Percentiles rank a stretch among this genome's conserved stretches.
These are phyloP conservation scores for Coregonus clupeaformis DNA, from an alignment of 2,113 vertebrate species.

Conservation along the genomic window DNA sequence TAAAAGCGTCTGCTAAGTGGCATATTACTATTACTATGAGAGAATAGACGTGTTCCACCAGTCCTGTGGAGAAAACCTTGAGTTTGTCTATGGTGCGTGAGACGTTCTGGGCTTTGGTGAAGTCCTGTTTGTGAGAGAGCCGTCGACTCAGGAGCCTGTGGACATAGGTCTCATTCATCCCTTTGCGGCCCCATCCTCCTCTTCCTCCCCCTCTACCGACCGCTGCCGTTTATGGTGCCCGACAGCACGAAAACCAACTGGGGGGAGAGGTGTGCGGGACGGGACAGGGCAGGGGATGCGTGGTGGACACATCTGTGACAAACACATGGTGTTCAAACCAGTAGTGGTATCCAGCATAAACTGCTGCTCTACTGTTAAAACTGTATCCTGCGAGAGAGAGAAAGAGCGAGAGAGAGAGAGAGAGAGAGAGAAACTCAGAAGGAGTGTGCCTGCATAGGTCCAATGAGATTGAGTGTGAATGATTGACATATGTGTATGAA, in stretches of 20 bases:
- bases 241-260: slow-evolving; percentile 41
- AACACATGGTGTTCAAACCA: neutral
- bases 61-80: neutral
- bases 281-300: neutral
- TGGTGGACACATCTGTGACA: neutral
- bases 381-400: neutral
- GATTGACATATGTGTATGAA: neutral
- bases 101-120: neutral
- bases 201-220: slow-evolving; percentile 34
- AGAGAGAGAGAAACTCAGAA: neutral
- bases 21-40: too few species aligned
- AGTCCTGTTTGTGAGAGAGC: slow-evolving; percentile 11
- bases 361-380: neutral
- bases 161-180: slow-evolving; percentile 72
- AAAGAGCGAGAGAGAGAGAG: neutral
- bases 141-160: slow-evolving; percentile 32
- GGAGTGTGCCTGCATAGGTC: too few species aligned
- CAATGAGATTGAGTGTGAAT: slow-evolving; percentile 3
- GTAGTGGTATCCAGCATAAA: neutral
- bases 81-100: neutral
- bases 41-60: neutral
- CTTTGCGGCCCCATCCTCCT: slow-evolving; percentile 23
- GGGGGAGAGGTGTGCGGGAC: slow-evolving; percentile 13
- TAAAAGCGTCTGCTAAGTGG: too few species aligned
- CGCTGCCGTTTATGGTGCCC: slow-evolving; percentile 55